phyloP scores from a whole-genome alignment of 1,140 invertebrate genomes.

The Venustaconcha ellipsiformis region DNA sequence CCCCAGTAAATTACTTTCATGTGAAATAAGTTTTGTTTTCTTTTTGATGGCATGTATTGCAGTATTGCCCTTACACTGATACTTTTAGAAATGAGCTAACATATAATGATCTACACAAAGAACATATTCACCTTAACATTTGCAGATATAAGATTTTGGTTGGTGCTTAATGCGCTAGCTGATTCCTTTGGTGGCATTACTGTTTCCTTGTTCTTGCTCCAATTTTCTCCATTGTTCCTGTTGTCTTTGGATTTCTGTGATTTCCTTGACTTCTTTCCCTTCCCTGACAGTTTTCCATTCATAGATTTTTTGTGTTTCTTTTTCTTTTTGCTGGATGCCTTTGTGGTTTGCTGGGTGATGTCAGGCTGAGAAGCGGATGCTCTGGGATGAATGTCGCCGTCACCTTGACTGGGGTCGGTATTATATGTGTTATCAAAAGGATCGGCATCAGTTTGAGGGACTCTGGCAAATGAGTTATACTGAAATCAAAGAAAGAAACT shows the following conservation, averaged over 20 bases:
- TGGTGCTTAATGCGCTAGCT: constrained; percentile 2
- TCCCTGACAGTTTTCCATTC: too few relatives aligned
- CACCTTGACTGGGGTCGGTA: constrained; percentile 34
- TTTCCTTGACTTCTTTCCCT: constrained; percentile 6
- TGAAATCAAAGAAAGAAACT: background rate
- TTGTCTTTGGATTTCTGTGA: constrained; percentile 28
- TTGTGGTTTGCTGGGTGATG: constrained; percentile 2
- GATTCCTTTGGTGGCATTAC: constrained; percentile 14
- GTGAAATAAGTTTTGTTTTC: too few relatives aligned
- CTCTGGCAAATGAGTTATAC: constrained; percentile 10
- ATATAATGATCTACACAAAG: background rate
- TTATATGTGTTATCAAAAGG: constrained; percentile 49
- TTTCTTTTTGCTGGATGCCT: background rate
- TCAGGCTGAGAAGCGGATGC: background rate
- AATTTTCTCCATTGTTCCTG: background rate
- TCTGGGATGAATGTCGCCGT: too few relatives aligned
- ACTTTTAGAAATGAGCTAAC: constrained; percentile 1
- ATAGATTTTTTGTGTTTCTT: constrained; percentile 2
- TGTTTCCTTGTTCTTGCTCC: background rate
- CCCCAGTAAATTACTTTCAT: too few relatives aligned
- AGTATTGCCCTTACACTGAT: background rate
- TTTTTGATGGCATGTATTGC: background rate
- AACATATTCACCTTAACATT: background rate
- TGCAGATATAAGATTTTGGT: constrained; percentile 5
- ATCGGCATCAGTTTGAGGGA: constrained; percentile 5